Percentiles rank a stretch among this genome's conserved stretches.
phyloP scores from a whole-genome alignment of 2,888 invertebrate species.

The Microctonus brassicae region DNA sequence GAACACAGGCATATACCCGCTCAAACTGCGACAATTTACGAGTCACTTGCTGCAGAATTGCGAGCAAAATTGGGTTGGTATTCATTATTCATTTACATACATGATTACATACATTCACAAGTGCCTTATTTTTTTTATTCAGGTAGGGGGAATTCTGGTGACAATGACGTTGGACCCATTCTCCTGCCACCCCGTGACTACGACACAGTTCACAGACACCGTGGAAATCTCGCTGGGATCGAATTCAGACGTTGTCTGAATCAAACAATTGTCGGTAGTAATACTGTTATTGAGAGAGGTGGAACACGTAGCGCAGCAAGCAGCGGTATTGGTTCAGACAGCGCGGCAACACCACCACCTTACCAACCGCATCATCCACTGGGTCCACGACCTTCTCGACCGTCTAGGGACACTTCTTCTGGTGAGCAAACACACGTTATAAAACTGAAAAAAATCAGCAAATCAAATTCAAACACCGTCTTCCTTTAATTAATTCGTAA shows the following conservation, averaged over 20 bases:
- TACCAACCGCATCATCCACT: constrained; percentile 64
- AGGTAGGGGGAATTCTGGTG: constrained; percentile 66
- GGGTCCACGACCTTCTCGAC: constrained; percentile 64
- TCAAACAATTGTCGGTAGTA: constrained; percentile 77
- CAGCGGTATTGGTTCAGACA: constrained; percentile 90
- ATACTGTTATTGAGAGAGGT: constrained; percentile 62
- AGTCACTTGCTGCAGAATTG: constrained; percentile 92
- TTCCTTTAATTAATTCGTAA: no score
- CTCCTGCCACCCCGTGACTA: constrained; percentile 94
- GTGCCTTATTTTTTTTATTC: constrained; percentile 5
- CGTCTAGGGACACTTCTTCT: constrained; percentile 67
- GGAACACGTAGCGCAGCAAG: constrained; percentile 79
- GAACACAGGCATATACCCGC: constrained; percentile 80
- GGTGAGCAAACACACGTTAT: constrained; percentile 54
- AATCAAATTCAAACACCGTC: background rate
- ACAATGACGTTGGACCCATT: constrained; percentile 76
- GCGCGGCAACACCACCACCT: constrained; percentile 82
- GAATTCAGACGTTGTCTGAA: constrained; percentile 80
- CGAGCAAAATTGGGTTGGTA: constrained; percentile 78
- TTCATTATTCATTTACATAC: background rate
- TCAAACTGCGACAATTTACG: constrained; percentile 85
- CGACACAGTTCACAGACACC: constrained; percentile 88
- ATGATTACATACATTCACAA: background rate
- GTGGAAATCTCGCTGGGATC: constrained; percentile 82
- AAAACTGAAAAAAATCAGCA: background rate